phyloP scores from a whole-genome alignment of 2,888 invertebrate species.

The Lepas anatifera region DNA sequence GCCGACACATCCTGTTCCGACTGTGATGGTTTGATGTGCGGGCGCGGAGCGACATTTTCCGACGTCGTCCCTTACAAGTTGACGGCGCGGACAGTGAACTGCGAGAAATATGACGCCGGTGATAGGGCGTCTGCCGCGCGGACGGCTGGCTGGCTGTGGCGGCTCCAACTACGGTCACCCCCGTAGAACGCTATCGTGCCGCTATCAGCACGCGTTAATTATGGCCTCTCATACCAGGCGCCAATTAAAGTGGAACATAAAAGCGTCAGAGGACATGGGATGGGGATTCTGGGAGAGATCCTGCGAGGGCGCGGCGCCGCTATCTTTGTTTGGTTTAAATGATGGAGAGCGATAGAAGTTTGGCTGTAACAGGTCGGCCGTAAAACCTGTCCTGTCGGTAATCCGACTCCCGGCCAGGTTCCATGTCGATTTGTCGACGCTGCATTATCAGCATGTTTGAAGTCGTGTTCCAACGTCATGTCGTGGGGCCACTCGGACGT shows the following conservation, averaged over 20 bases:
- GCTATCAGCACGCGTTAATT: neutral
- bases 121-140: neutral
- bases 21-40: too few species aligned
- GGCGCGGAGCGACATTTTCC: too few species aligned
- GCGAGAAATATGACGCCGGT: conserved; percentile 1
- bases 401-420: neutral
- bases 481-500: too few species aligned
- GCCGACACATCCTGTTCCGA: too few species aligned
- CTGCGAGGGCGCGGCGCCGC: neutral
- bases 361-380: neutral
- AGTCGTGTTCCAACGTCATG: too few species aligned
- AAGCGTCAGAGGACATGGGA: neutral
- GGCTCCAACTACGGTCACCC: too few species aligned
- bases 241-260: conserved; percentile 5
- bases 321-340: neutral
- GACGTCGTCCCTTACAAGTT: too few species aligned
- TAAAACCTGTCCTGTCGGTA: neutral
- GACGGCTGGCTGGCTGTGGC: too few species aligned
- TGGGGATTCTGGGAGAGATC: neutral
- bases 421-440: neutral
- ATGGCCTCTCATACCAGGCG: neutral
- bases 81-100: neutral
- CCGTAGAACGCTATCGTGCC: neutral
- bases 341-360: neutral
- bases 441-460: too few species aligned